phyloP scores from a whole-genome alignment of 1,140 invertebrate genomes.

The Brachionus sp. region DNA sequence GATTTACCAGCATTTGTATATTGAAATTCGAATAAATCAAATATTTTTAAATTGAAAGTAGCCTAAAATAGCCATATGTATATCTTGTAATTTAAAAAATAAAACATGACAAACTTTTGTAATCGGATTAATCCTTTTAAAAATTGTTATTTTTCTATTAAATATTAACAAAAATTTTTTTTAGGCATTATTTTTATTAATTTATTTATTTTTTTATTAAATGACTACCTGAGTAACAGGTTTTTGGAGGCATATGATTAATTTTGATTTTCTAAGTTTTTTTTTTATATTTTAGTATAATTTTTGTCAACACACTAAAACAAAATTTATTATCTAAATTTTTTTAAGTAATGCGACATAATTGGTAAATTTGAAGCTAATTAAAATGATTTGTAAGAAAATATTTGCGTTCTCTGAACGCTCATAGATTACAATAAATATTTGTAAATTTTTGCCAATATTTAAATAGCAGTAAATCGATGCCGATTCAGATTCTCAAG shows the following conservation, averaged over 20 bases:
- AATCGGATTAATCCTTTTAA: neutral
- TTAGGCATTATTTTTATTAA: too few relatives aligned
- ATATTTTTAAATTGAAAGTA: neutral
- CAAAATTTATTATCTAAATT: too few relatives aligned
- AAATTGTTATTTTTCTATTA: neutral
- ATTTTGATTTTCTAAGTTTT: neutral
- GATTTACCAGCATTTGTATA: neutral
- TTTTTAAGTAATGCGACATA: neutral
- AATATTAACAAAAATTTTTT: too few relatives aligned
- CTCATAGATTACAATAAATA: conserved; percentile 4
- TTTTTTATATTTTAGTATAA: neutral
- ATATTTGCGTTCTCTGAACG: neutral
- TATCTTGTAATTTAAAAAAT: neutral
- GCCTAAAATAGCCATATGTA: neutral
- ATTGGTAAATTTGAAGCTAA: neutral
- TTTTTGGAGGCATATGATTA: neutral
- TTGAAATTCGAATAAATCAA: conserved; percentile 5
- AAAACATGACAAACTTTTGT: neutral
- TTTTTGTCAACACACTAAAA: neutral
- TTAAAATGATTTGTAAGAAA: neutral
- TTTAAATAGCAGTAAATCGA: neutral
- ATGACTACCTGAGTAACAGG: neutral
- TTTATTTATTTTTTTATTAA: too few relatives aligned
- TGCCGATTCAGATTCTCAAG: neutral
- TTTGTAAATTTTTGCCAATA: neutral